A percentile compares a stretch with the other conserved stretches of the same genome.
Conservation (phyloP, 1,140 invertebrate species). For the Drosophila trapezifrons region DNA sequence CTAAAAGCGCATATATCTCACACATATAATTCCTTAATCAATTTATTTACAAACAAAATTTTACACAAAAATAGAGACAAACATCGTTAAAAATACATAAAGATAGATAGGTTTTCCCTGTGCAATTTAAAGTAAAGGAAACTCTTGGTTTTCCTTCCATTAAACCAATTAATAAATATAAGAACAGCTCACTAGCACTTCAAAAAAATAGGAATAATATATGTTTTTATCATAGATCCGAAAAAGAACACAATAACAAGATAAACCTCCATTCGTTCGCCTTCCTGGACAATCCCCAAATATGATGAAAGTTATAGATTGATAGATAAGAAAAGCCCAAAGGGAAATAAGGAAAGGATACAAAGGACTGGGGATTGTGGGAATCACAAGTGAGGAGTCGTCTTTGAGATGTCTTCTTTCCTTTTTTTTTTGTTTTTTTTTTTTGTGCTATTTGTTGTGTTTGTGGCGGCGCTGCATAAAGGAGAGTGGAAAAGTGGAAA, state of each 20-base stretch:
- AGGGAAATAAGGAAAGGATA: constrained; percentile 6
- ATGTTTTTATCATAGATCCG: background rate
- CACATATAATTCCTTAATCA: constrained; percentile 35
- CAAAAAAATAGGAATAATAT: too few relatives aligned
- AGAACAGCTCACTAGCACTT: constrained; percentile 19
- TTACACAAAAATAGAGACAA: constrained; percentile 13
- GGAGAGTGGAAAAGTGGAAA: constrained; percentile 20
- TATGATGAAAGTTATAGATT: constrained; percentile 34
- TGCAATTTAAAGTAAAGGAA: constrained; percentile 36
- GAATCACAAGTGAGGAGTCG: constrained; percentile 21
- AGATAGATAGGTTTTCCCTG: constrained; percentile 41
- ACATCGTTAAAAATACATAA: constrained; percentile 18
- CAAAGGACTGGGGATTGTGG: constrained; percentile 16
- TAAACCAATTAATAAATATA: constrained; percentile 44
- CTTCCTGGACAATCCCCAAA: constrained; percentile 16
- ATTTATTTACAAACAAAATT: constrained; percentile 55
- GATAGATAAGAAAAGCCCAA: constrained; percentile 15
- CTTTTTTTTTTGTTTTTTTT: background rate
- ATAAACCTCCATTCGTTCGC: background rate
- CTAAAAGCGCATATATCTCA: constrained; percentile 50
- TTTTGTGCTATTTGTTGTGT: constrained; percentile 14
- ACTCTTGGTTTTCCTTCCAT: constrained; percentile 40
- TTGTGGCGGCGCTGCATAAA: constrained; percentile 22
- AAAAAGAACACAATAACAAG: background rate
- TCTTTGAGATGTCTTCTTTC: constrained; percentile 19